phyloP scores from a whole-genome alignment of 2,888 invertebrate species.

The Oligia latruncula region DNA sequence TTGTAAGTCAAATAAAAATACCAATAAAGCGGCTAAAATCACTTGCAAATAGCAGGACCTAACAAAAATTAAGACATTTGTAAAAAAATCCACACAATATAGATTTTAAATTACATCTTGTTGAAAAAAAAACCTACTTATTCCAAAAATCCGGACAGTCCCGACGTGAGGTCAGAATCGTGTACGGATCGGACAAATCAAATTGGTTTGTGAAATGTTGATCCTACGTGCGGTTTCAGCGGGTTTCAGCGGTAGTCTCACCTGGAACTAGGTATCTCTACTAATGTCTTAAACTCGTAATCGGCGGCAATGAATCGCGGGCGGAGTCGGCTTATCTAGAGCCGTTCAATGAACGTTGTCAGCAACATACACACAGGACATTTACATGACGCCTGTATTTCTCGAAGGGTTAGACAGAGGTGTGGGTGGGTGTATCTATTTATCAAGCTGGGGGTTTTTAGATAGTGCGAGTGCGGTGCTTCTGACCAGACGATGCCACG shows the following conservation, averaged over 20 bases:
- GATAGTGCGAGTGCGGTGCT: neutral
- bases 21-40: neutral
- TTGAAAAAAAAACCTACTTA: neutral
- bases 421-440: neutral
- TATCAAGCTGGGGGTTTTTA: neutral
- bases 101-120: neutral
- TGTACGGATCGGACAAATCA: neutral
- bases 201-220: neutral
- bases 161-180: neutral
- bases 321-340: slow-evolving; percentile 29
- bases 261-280: slow-evolving; percentile 16
- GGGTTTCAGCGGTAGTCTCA: neutral
- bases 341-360: slow-evolving; percentile 14
- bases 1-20: neutral
- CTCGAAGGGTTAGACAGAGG: neutral
- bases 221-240: neutral
- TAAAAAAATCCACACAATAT: neutral
- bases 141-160: neutral
- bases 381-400: neutral
- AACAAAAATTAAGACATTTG: neutral
- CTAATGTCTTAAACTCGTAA: slow-evolving; percentile 15
- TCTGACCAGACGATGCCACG: neutral
- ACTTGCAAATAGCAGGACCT: neutral
- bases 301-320: slow-evolving; percentile 28
- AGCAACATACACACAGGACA: neutral